Evolutionary conservation across 1,140 invertebrate genomes (phyloP).

Genomic region (Homalodisca vitripennis): DNA sequence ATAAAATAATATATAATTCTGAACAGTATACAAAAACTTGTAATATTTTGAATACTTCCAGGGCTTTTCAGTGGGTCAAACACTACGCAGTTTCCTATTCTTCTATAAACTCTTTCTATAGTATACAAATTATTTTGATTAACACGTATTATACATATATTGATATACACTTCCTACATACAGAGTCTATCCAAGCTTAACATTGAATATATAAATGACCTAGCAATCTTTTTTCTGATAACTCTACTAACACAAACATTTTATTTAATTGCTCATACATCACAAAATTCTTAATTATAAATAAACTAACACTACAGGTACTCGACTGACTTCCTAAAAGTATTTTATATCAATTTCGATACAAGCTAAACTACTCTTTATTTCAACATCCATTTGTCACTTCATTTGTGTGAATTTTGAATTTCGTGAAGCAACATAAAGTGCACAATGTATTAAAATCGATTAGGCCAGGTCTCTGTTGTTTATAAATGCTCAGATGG

Average conservation of each 20-base stretch:
- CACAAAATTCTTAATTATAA: not conserved
- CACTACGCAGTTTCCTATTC: not conserved
- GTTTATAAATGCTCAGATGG: not conserved
- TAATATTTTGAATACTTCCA: no score
- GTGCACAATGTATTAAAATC: not conserved
- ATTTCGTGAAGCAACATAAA: not conserved
- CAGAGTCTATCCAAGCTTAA: conserved; percentile 5
- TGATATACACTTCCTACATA: not conserved
- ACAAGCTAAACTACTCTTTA: not conserved
- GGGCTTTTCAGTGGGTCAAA: no score
- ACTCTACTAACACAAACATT: not conserved
- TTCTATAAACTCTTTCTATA: not conserved
- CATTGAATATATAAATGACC: not conserved
- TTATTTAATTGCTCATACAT: not conserved
- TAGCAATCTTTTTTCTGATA: not conserved
- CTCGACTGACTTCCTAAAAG: conserved; percentile 1
- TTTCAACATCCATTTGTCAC: not conserved
- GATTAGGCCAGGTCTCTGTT: not conserved
- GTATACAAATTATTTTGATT: conserved; percentile 3
- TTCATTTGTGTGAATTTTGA: not conserved
- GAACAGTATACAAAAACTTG: not conserved
- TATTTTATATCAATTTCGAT: not conserved
- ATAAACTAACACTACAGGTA: conserved; percentile 15
- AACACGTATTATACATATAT: not conserved
- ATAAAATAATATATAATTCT: not conserved